Evolutionary conservation across 2,888 invertebrate genomes (phyloP).

Genomic region (Pandemis corylana): DNA sequence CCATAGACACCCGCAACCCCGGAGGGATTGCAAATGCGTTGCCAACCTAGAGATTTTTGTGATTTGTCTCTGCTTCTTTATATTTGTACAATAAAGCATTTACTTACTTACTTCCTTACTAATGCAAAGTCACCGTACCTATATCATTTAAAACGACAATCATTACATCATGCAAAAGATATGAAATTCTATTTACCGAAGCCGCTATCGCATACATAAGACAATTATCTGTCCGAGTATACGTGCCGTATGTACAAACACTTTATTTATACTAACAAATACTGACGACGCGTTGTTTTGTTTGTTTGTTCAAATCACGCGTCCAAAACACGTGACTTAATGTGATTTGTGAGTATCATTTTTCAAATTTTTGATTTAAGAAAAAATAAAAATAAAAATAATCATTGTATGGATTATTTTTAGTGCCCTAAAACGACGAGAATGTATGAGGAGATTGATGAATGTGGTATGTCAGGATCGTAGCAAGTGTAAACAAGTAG

Average conservation of each 20-base stretch:
- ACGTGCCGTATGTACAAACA: constrained; percentile 24
- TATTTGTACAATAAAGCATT: no score
- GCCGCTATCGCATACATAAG: constrained; percentile 23
- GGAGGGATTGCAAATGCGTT: no score
- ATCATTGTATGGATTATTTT: no score
- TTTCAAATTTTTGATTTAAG: background rate
- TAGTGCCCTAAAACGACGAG: no score
- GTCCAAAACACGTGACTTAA: constrained; percentile 13
- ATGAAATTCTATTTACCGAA: constrained; percentile 1
- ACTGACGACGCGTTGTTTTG: constrained; percentile 29
- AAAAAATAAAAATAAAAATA: no score
- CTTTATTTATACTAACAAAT: constrained; percentile 18
- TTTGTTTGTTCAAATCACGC: constrained; percentile 14
- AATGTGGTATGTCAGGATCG: no score
- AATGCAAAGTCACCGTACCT: background rate
- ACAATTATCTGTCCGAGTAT: background rate
- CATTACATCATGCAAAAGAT: background rate
- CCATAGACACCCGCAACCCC: no score
- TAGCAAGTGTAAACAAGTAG: no score
- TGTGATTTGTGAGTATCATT: constrained; percentile 1
- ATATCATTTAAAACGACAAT: background rate
- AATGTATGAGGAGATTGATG: no score
- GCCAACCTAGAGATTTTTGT: no score
- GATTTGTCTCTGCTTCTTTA: no score
- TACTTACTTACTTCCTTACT: no score